Percentiles rank a stretch among this genome's conserved stretches.
These are phyloP conservation scores for Myotis davidii DNA, from an alignment of 2,113 vertebrate genomes.

Conservation along the genomic window DNA sequence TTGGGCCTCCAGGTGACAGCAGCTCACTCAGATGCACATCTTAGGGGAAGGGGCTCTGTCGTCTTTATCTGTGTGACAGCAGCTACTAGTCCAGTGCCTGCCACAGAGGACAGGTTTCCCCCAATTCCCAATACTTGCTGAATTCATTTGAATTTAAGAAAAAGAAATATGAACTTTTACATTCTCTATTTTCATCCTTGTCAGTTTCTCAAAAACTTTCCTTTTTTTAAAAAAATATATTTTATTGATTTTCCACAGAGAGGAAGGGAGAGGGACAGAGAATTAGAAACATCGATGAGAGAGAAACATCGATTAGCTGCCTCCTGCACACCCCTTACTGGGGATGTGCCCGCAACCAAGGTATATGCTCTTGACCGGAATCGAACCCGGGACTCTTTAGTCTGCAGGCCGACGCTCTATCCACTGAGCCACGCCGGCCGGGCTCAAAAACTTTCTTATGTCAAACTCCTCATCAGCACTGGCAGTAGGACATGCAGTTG, in stretches of 20 bases:
- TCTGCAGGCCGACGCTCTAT: too few species aligned
- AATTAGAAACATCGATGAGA: too few species aligned
- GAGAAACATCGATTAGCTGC: too few species aligned
- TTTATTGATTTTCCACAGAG: too few species aligned
- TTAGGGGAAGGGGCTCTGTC: fast-evolving
- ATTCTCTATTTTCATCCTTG: background rate
- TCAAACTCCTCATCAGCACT: background rate
- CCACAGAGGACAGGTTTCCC: background rate
- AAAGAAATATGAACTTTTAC: slow-evolving; percentile 13
- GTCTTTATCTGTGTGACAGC: background rate
- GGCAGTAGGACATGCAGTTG: background rate
- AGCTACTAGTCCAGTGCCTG: background rate
- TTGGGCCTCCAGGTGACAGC: background rate
- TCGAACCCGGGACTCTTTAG: too few species aligned
- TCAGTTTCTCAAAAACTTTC: background rate
- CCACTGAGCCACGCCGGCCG: too few species aligned
- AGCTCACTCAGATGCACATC: background rate
- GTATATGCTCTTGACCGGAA: too few species aligned
- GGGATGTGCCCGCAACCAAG: too few species aligned
- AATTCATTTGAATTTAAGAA: slow-evolving; percentile 34
- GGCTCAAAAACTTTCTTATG: background rate
- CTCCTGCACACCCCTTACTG: too few species aligned
- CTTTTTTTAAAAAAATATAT: too few species aligned
- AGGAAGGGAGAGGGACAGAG: too few species aligned
- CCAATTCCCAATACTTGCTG: background rate